Base-by-base conservation (phyloP, 2,113 vertebrate genomes). In the Symphodus melops region DNA sequence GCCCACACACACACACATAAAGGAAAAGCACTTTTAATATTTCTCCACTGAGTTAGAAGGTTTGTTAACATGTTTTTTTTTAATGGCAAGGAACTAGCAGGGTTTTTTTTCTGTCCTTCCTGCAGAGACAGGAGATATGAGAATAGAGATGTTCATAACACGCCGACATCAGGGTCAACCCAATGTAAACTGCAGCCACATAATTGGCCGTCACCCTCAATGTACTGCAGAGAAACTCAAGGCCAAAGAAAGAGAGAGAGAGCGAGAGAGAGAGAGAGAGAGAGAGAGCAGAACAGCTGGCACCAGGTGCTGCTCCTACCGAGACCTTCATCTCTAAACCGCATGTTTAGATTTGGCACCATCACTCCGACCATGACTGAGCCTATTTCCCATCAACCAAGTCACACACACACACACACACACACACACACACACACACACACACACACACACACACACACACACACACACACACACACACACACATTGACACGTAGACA, bases 271-370 rank as follows among this genome's bases (percentile, higher is more conserved):
- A 1, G 33, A 49, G 48, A 46, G 58, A 20, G 41, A 54, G 55
- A 33, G 62, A 69, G 7, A 82, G 61, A 17, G 54, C 20, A 58
- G 28, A 75, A 84, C 86, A 87, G 84, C 77, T 82, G 86, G 71
- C 52, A 63, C 75, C 82, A 85, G 79, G 62, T 88, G 84, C 75
- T 71, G 69, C 70, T 66, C 39, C 56, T 41, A 73, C 70, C 44
- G 19, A 9, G 39, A 25, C 54, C 75, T 74, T 82, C 78, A 80
- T 75, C 70, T 68, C 68, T 81, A 71, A 86, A 83, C 25, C 75
- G 63, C 53, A 33, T 86, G 84, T 88, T 85, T 86, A 78, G 68
- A 86, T 87, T 86, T 73, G 83, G 74, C 77, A 64, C 52, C 5
- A 68, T 59, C 67, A 63, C 77, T 74, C 52, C 20, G 48, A 84